Conservation (phyloP, 2,797 vertebrate genomes). For the Selene dorsalis region DNA sequence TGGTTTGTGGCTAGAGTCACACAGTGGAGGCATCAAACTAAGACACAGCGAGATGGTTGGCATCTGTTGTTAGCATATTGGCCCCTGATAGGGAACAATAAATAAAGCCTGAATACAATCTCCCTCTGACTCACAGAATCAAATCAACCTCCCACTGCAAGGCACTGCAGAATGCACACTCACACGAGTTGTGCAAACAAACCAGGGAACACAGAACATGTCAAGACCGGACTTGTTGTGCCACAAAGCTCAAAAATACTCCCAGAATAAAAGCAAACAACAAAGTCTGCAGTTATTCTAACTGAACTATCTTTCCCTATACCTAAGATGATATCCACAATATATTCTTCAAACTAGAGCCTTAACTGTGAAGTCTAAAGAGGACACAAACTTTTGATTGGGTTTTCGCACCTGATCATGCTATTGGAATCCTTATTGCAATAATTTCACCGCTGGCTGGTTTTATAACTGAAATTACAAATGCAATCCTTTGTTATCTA, state of each 20-base stretch:
- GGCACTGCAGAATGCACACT: constrained; percentile 38
- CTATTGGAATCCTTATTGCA: constrained; percentile 2
- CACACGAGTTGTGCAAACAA: constrained; percentile 30
- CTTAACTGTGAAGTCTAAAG: neutral
- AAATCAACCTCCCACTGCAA: constrained; percentile 57
- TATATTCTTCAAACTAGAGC: neutral
- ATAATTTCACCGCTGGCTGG: constrained; percentile 22
- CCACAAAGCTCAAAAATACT: constrained; percentile 12
- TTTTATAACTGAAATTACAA: constrained; percentile 11
- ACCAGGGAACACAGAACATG: constrained; percentile 8
- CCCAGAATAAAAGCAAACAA: neutral
- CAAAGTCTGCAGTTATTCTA: neutral
- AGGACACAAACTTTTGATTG: constrained; percentile 11
- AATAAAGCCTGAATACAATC: constrained; percentile 65
- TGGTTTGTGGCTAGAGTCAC: constrained; percentile 50
- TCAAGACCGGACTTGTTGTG: constrained; percentile 28
- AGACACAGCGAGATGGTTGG: constrained; percentile 64
- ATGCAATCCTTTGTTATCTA: constrained; percentile 20
- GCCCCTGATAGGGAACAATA: constrained; percentile 69
- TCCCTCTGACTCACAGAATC: constrained; percentile 59
- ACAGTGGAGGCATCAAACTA: constrained; percentile 62
- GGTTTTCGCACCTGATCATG: constrained; percentile 6
- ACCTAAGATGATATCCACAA: neutral
- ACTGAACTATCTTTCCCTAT: constrained; percentile 5
- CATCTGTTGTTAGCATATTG: constrained; percentile 71